Evolutionary conservation across 2,113 vertebrate species (phyloP), one percentile per base, ranked within the genome.

Genomic region (Capra hircus): DNA sequence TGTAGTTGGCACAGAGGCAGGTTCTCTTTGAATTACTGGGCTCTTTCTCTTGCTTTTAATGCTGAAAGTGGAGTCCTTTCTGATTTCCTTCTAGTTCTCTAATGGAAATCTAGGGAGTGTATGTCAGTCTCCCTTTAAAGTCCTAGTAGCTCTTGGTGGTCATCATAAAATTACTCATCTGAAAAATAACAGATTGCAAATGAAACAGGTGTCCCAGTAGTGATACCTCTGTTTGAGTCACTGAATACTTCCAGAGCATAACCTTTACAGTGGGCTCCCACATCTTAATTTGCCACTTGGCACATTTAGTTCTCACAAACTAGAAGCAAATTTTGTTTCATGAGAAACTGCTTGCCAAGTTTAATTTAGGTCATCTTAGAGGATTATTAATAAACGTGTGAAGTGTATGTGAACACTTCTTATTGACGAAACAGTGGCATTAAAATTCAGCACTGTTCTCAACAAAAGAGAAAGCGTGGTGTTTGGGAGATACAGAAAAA

Each of bases 341-440:
- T 5, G 60, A 97, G 89, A 98, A 98, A 90, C n/a, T 97, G 71
- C 92, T 97, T 97, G 94, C 95, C 93, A 97, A 88, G 88, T 98
- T 98, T 97, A 97, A 96, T 97, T 85, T 91, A 87, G 82, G 55
- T 89, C 40, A 50, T 89, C 88, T 95, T 97, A 98, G 92, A 97
- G 96, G 96, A 94, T 98, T 98, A 97, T 97, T 99, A 98, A 98
- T 97, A 98, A 98, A 97, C 71, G 96, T 43, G 0, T 33, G 95
- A 98, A 96, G 88, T 87, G 74, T 95, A 86, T 15, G 21, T 6
- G 97, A 96, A 33, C 74, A 33, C 40, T 97, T 84, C 74, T 94
- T 97, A 71, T 98, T 98, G 97, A 97, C 97, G 84, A 98, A 98
- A 93, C 95, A 96, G 48, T 57, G 52, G 15, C 80, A 94, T 97